Evolutionary conservation across 2,888 invertebrate genomes (phyloP).

Genomic region (Boloria euphrosyne): DNA sequence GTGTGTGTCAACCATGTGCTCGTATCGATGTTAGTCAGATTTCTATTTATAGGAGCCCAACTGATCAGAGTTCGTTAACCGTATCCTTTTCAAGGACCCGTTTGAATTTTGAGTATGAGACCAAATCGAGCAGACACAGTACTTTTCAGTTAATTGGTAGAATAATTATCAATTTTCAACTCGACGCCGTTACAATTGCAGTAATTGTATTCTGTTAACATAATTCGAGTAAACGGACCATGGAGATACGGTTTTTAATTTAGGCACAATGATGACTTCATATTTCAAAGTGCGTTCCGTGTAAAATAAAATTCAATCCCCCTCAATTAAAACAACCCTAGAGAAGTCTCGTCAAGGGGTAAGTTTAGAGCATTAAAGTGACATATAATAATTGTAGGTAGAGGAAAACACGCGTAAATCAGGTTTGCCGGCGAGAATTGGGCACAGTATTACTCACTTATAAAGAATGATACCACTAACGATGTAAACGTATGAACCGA

Average conservation of each 20-base stretch:
- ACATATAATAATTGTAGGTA: slow-evolving; percentile 28
- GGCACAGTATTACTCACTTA: slow-evolving; percentile 24
- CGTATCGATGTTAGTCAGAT: slow-evolving; percentile 59
- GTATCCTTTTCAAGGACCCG: slow-evolving; percentile 46
- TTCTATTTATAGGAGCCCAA: slow-evolving; percentile 61
- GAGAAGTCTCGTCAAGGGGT: background rate
- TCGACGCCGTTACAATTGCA: slow-evolving; percentile 55
- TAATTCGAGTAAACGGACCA: slow-evolving; percentile 70
- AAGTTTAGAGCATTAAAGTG: slow-evolving; percentile 7
- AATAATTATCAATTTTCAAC: slow-evolving; percentile 52
- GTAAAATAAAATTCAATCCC: slow-evolving; percentile 10
- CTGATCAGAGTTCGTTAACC: slow-evolving; percentile 67
- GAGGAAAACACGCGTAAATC: slow-evolving; percentile 20
- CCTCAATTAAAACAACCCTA: slow-evolving; percentile 15
- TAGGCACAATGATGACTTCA: slow-evolving; percentile 36
- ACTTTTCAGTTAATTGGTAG: background rate
- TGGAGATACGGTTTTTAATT: slow-evolving; percentile 59
- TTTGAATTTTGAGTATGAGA: background rate
- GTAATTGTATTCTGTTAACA: slow-evolving; percentile 77
- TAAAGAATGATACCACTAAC: slow-evolving; percentile 26
- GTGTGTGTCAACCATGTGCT: slow-evolving; percentile 65
- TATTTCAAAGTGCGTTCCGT: slow-evolving; percentile 10
- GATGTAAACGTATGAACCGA: slow-evolving; percentile 19
- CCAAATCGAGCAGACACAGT: background rate
- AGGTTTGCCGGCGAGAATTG: slow-evolving; percentile 17